phyloP scores from a whole-genome alignment of 1,140 invertebrate species.

The Heliconius himera region DNA sequence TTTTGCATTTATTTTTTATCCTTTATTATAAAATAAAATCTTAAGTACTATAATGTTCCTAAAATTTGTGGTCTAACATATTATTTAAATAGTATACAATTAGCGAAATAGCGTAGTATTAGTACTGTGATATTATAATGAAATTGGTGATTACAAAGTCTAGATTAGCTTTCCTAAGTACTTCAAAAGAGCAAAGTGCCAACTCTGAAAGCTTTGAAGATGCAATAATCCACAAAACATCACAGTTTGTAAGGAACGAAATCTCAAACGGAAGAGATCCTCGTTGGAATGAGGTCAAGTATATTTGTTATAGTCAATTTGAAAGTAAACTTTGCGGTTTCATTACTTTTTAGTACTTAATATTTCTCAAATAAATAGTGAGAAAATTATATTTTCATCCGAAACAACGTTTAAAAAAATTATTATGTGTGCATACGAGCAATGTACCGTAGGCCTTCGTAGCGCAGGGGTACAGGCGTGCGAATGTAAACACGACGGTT shows the following conservation, averaged over 20 bases:
- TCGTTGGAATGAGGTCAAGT: not conserved
- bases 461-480: no score
- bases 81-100: not conserved
- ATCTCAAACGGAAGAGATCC: slow-evolving; percentile 3
- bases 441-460: no score
- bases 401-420: no score
- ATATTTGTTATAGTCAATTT: slow-evolving; percentile 6
- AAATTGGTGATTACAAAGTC: slow-evolving; percentile 6
- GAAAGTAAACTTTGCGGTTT: slow-evolving; percentile 3
- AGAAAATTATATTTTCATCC: not conserved
- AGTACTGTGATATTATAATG: not conserved
- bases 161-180: slow-evolving; percentile 11
- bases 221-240: slow-evolving; percentile 11
- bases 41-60: not conserved
- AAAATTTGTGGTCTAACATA: not conserved
- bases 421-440: no score
- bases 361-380: not conserved
- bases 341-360: not conserved
- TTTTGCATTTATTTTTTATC: not conserved
- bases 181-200: not conserved
- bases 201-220: slow-evolving; percentile 9
- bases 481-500: no score
- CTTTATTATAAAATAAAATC: no score
- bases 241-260: slow-evolving; percentile 7
- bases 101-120: not conserved